Percentiles rank a stretch among this genome's conserved stretches.
Conservation (phyloP, 2,797 vertebrate species). For the Melanotaenia pygmaea region DNA sequence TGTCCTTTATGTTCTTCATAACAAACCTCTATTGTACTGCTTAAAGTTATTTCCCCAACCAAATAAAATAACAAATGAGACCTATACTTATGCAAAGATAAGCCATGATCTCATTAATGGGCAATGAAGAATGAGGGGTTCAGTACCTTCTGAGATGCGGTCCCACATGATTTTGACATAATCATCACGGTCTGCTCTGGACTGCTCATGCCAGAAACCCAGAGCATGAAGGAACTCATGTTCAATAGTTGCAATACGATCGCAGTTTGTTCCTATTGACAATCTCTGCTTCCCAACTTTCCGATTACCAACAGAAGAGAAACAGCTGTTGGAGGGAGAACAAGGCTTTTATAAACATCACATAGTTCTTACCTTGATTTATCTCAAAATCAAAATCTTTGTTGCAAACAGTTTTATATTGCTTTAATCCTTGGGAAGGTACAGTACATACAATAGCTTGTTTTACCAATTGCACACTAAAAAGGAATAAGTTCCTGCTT, state of each 20-base stretch:
- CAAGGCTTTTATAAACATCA: slow-evolving; percentile 18
- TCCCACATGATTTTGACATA: slow-evolving; percentile 90
- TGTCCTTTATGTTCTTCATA: background rate
- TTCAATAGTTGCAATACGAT: slow-evolving; percentile 88
- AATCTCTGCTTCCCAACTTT: slow-evolving; percentile 83
- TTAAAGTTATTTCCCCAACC: background rate
- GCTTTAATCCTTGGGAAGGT: background rate
- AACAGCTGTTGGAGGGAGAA: slow-evolving; percentile 84
- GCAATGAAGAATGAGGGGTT: background rate
- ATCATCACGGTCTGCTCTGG: slow-evolving; percentile 89
- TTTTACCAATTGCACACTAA: slow-evolving; percentile 2
- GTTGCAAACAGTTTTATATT: background rate
- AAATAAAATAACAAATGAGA: background rate
- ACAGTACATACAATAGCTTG: background rate
- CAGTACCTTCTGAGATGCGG: slow-evolving; percentile 85
- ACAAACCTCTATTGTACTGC: background rate
- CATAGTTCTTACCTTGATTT: background rate
- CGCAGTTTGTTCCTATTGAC: slow-evolving; percentile 89
- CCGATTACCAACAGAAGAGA: slow-evolving; percentile 90
- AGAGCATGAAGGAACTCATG: slow-evolving; percentile 93
- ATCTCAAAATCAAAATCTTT: background rate
- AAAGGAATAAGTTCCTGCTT: slow-evolving; percentile 36
- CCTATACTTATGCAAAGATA: background rate
- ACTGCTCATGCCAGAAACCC: slow-evolving; percentile 96
- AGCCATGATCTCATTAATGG: background rate